Evolutionary conservation across 2,888 invertebrate species (phyloP).

Genomic region (Drosophila robusta): DNA sequence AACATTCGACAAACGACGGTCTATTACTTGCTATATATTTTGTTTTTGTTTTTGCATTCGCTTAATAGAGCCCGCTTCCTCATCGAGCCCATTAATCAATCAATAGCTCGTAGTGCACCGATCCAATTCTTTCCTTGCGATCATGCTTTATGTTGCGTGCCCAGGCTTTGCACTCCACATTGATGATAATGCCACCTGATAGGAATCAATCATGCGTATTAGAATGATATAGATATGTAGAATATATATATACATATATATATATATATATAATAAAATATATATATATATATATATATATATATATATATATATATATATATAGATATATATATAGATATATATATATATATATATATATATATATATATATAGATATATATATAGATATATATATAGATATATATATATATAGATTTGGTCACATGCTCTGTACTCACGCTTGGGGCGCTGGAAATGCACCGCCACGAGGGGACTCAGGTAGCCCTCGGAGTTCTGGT

Average conservation of each 20-base stretch:
- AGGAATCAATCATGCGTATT: background rate
- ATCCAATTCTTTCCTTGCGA: conserved; percentile 89
- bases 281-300: too few species aligned
- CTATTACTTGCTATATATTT: conserved; percentile 21
- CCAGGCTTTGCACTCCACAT: conserved; percentile 90
- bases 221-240: too few species aligned
- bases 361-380: too few species aligned
- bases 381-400: background rate
- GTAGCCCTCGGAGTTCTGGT: conserved; percentile 93
- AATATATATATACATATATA: background rate
- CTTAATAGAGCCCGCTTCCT: background rate
- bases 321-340: background rate
- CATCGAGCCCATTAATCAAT: conserved; percentile 85
- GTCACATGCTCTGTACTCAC: conserved; percentile 87
- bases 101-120: conserved; percentile 91
- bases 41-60: background rate
- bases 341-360: background rate
- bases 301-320: too few species aligned
- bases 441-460: conserved; percentile 91
- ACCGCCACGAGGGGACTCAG: conserved; percentile 95
- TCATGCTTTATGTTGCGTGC: conserved; percentile 89
- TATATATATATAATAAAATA: background rate
- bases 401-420: background rate
- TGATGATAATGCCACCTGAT: conserved; percentile 87
- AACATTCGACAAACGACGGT: conserved; percentile 22